Evolutionary conservation across 2,113 vertebrate genomes (phyloP), one percentile per base, ranked within the genome.

Genomic region (Eublepharis macularius): DNA sequence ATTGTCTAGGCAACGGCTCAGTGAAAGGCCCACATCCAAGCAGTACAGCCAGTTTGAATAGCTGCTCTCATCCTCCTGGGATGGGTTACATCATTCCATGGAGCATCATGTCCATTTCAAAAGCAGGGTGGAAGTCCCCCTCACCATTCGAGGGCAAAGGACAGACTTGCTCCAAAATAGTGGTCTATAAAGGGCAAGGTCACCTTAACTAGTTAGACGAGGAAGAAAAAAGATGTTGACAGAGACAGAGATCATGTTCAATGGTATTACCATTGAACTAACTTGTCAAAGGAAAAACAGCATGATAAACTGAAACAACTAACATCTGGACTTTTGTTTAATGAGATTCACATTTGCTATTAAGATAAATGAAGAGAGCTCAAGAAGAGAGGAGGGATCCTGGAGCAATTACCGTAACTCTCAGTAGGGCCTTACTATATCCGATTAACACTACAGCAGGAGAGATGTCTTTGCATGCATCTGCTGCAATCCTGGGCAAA

Each of bases 291-390:
- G 79, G 82, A 90, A 90, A 24, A 87, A 2, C 6, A 3, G 36
- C 63, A 83, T 87, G 82, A 94, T 87, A 92, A 92, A 90, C 43
- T 93, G 82, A 91, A n/a, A 91, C 88, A 93, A 94, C 91, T 93
- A 94, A 90, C 87, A 81, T 91, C 83, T 86, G 74, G 16, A 10
- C 54, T 16, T 49, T 34, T 57, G 24, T 41, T 93, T 91, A 95
- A 92, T 93, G 95, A 92, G 72, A 66, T 91, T 92, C 54, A 88
- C 68, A 86, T 83, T 90, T 94, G 57, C 69, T 94, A 76, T 91
- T 94, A 88, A 78, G 69, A 93, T 94, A 95, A 93, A 92, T 80
- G 69, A 92, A 95, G 89, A 94, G 80, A 94, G 90, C 93, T 95
- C 92, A 92, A 86, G 88, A 91, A 92, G 76, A 89, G 54, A 92